Evolutionary conservation across 2,888 invertebrate genomes (phyloP).

Genomic region (Macropis europaea): DNA sequence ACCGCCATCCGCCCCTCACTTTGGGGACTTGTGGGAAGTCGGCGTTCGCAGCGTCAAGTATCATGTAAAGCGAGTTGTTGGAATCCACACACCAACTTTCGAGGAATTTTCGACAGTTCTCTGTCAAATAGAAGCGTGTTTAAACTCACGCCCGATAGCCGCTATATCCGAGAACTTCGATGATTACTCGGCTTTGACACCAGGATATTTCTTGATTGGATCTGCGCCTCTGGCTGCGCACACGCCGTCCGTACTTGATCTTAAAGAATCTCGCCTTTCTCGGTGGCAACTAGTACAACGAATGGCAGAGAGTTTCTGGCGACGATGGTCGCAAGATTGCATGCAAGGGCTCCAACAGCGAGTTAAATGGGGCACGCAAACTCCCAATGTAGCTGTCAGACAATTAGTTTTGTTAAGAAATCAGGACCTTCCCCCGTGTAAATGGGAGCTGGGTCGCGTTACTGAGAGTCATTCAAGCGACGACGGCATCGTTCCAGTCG

Average conservation of each 20-base stretch:
- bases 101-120: constrained; percentile 8
- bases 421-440: background rate
- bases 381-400: background rate
- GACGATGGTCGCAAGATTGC: background rate
- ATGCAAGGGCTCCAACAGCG: background rate
- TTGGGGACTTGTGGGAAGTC: background rate
- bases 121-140: background rate
- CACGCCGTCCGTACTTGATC: background rate
- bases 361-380: background rate
- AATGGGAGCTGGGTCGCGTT: constrained; percentile 3
- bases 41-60: constrained; percentile 12
- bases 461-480: background rate
- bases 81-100: background rate
- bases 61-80: background rate
- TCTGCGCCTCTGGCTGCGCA: background rate
- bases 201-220: constrained; percentile 10
- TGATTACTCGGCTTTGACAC: background rate
- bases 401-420: background rate
- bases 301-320: background rate
- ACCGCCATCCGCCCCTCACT: background rate
- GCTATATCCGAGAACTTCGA: background rate
- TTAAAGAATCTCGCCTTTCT: background rate
- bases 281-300: background rate
- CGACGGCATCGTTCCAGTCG: background rate
- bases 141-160: constrained; percentile 4